Evolutionary conservation across 2,113 vertebrate genomes (phyloP), one percentile per base, ranked within the genome.

Genomic region (Hyperoodon ampullatus): DNA sequence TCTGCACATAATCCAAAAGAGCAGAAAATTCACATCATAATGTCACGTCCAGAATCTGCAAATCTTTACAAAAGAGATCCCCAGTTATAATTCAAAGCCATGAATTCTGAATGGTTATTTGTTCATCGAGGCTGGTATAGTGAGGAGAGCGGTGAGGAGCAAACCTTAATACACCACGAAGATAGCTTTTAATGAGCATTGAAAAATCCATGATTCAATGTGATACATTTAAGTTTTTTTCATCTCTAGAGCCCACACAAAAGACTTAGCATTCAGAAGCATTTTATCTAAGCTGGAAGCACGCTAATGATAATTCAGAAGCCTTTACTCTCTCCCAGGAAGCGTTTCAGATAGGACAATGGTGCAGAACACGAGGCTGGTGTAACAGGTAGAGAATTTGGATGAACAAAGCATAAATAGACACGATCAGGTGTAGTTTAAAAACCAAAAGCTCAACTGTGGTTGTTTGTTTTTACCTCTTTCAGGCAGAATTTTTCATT

Each of bases 401-500:
- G 58, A 92, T 63, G 94, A 96, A 97, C 39, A 94, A 90, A 91
- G 93, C 78, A 66, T 95, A 96, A 93, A 97, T 70, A 97, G 88
- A 83, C 35, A 78, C 35, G 90, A 94, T 90, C 87, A 68, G 84
- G 53, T 94, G 90, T 78, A 86, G 44, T 78, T 93, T 92, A 85
- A 97, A 97, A 44, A 83, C 24, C 78, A 94, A 96, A 95, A 91
- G 95, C 63, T 97, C 93, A 98, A 90, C 60, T 93, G 89, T 5
- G 28, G 11, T 24, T 18, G 88, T 97, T 95, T 28, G 61, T 60
- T 90, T 85, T 97, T 87, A 77, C 74, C 70, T 97, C 97, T 98
- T 98, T 96, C 98, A 99, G 99, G 92, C 98, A 99, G 97, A 99
- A 98, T 94, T 98, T 98, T 89, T 98, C 98, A 94, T 97, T 99